A percentile compares a stretch with the other conserved stretches of the same genome.
These are phyloP conservation scores for Zoanthus sociatus DNA, from an alignment of 92 coral and sea anemone species.

Conservation along the genomic window DNA sequence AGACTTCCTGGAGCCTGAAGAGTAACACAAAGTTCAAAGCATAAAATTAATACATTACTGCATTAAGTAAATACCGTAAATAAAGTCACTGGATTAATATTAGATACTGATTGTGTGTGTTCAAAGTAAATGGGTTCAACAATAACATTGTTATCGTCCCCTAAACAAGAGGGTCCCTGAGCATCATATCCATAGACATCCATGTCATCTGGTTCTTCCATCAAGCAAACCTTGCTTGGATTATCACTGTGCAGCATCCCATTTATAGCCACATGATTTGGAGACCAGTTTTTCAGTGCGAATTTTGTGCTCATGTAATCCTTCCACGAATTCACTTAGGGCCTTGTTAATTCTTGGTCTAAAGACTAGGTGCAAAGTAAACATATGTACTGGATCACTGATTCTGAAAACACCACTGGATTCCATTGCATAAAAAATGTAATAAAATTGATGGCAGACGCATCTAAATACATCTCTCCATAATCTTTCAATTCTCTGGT, in stretches of 20 bases:
- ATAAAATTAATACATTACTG: not conserved
- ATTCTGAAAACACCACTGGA: constrained; percentile 68
- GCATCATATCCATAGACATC: not conserved
- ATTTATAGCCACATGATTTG: constrained; percentile 73
- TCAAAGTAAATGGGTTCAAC: not conserved
- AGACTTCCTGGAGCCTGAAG: constrained; percentile 94
- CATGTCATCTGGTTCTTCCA: constrained; percentile 48
- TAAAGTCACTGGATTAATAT: not conserved
- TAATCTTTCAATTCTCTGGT: constrained; percentile 76
- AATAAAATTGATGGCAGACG: constrained; percentile 64
- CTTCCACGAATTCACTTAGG: constrained; percentile 61
- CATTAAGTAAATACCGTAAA: not conserved
- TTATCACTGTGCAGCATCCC: constrained; percentile 67
- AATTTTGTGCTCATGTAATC: constrained; percentile 59
- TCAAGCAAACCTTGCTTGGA: constrained; percentile 63
- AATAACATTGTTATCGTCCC: not conserved
- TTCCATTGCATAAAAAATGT: constrained; percentile 74
- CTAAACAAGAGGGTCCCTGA: not conserved
- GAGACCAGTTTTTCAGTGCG: constrained; percentile 70
- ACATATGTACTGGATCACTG: constrained; percentile 70
- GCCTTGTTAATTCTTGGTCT: constrained; percentile 57
- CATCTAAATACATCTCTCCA: constrained; percentile 82
- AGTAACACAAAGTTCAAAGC: not conserved
- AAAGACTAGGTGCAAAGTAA: constrained; percentile 49
- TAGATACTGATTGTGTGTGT: not conserved